A percentile compares a stretch with the other conserved stretches of the same genome.
These are phyloP conservation scores for Habroteleia sp. DNA, from an alignment of 2,888 invertebrate species.

Conservation along the genomic window DNA sequence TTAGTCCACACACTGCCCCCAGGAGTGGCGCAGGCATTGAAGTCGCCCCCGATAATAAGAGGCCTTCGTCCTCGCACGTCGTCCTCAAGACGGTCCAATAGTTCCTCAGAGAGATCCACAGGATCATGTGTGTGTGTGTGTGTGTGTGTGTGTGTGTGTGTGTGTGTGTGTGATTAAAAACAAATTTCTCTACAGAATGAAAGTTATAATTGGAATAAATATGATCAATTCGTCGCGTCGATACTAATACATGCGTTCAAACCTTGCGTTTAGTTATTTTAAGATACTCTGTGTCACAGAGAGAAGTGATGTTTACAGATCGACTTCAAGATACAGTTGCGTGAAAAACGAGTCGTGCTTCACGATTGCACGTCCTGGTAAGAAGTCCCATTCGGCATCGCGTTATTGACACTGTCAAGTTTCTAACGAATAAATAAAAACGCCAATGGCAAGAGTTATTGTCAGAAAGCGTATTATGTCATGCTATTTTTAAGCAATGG, in stretches of 20 bases:
- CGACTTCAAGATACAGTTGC: conserved; percentile 54
- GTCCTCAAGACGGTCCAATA: no score
- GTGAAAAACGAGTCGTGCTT: conserved; percentile 52
- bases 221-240: conserved; percentile 41
- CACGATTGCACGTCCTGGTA: conserved; percentile 29
- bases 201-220: conserved; percentile 16
- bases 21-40: no score
- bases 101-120: no score
- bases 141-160: no score
- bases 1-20: no score
- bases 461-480: conserved; percentile 27
- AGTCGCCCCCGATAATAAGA: no score
- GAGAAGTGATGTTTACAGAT: conserved; percentile 58
- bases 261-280: conserved; percentile 38
- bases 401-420: conserved; percentile 50
- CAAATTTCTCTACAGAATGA: no score
- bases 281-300: conserved; percentile 52
- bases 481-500: conserved; percentile 32
- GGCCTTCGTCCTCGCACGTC: no score
- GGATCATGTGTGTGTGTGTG: no score
- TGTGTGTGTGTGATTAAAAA: no score
- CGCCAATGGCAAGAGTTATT: conserved; percentile 48
- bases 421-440: conserved; percentile 56
- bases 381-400: conserved; percentile 25
- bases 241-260: conserved; percentile 13